phyloP scores from a whole-genome alignment of 2,113 vertebrate genomes.

The Microcebus tavaratra region DNA sequence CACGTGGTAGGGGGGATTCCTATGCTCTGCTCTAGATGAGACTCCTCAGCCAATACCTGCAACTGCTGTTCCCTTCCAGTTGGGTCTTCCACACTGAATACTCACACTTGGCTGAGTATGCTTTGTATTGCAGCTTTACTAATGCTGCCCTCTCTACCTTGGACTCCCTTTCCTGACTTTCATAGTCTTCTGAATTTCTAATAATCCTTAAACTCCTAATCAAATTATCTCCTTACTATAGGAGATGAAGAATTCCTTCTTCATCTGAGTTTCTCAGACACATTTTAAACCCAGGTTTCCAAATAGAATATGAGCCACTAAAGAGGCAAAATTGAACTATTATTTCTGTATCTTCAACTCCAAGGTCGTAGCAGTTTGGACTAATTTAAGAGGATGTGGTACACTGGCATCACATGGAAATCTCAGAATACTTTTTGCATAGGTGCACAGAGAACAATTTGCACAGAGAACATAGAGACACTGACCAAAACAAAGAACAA shows the following conservation, averaged over 20 bases:
- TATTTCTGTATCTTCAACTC: not conserved
- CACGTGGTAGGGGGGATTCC: too few relatives aligned
- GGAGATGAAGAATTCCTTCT: not conserved
- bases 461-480: not conserved
- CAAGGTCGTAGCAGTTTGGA: not conserved
- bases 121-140: not conserved
- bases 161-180: not conserved
- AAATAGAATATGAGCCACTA: not conserved
- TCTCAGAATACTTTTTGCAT: not conserved
- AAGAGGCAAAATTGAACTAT: not conserved
- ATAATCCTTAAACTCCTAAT: not conserved
- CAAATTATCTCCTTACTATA: not conserved
- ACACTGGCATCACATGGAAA: not conserved
- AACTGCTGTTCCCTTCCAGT: not conserved
- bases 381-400: not conserved
- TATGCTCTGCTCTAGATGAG: fast-evolving
- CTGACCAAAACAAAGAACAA: not conserved
- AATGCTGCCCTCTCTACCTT: not conserved
- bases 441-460: not conserved
- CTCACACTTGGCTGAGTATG: not conserved
- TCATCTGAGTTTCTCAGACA: not conserved
- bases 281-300: not conserved
- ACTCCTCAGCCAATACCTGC: not conserved
- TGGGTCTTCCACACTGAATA: not conserved
- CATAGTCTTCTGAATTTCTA: not conserved